These are phyloP conservation scores for Neodiprion lecontei DNA, from an alignment of 1,140 invertebrate species.

Conservation along the genomic window DNA sequence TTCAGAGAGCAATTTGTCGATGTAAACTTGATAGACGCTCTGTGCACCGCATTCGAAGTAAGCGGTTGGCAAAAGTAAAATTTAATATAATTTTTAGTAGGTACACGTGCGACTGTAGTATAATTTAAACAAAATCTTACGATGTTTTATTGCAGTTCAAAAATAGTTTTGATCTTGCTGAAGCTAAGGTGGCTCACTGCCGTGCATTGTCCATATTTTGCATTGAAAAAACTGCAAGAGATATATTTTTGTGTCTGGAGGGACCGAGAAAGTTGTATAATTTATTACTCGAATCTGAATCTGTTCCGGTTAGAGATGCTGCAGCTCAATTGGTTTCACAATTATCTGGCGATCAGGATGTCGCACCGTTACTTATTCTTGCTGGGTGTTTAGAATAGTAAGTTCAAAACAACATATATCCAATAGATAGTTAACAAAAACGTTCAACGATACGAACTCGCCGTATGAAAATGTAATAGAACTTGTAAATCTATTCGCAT, in stretches of 20 bases:
- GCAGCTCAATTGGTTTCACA: constrained; percentile 40
- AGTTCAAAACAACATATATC: constrained; percentile 11
- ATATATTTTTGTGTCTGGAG: constrained; percentile 29
- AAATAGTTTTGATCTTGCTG: constrained; percentile 21
- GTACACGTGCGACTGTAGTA: neutral
- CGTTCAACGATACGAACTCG: no score
- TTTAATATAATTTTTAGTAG: constrained; percentile 11
- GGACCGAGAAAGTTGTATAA: constrained; percentile 31
- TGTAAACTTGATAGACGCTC: constrained; percentile 29
- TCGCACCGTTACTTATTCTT: constrained; percentile 38
- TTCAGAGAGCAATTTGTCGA: constrained; percentile 25
- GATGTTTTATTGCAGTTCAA: neutral
- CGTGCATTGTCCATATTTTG: constrained; percentile 35
- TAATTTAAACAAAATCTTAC: constrained; percentile 22
- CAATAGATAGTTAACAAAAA: constrained; percentile 11
- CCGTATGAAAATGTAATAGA: no score
- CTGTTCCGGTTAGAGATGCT: constrained; percentile 39
- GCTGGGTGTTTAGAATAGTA: constrained; percentile 47
- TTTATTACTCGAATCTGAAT: constrained; percentile 29
- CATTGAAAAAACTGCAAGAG: constrained; percentile 25
- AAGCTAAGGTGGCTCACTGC: constrained; percentile 45
- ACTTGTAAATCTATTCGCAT: no score
- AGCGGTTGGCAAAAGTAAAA: constrained; percentile 4
- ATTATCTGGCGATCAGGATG: constrained; percentile 32
- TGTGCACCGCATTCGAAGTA: constrained; percentile 41